Evolutionary conservation across 2,113 vertebrate species (phyloP), one percentile per base, ranked within the genome.

Genomic region (Centropristis striata): DNA sequence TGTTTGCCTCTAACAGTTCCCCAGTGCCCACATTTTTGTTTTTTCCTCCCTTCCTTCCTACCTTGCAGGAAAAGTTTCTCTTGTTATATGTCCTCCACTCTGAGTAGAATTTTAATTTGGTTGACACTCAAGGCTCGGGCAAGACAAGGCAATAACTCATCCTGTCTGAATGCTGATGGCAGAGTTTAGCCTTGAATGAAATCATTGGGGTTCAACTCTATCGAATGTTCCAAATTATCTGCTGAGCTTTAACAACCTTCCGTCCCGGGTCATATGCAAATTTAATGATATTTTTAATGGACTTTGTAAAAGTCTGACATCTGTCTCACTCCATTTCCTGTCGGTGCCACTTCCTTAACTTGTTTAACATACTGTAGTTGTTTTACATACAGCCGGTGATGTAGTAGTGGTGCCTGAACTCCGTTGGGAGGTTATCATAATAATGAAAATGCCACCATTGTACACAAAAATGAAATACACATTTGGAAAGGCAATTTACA

Each of bases 91-190:
- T 79, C 71, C 60, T 54, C 63, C 11, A 1, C 61, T 37, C 59
- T 28, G 75, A 59, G 71, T 58, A 10, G 72, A 79, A 86, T 90
- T 66, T 84, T 72, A 77, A 87, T 90, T 81, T 47, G 36, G 44
- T 71, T 81, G 85, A 60, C 75, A 82, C 66, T 76, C 57, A 32
- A 75, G 68, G 86, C 64, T 70, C 71, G 2, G 65, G 47, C 44
- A 5, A 74, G 81, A 74, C 81, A 23, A 80, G 76, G 71, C 80
- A 44, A 87, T 84, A 84, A 79, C 80, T 92, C 82, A 87, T 84
- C 74, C 75, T 71, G 83, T 83, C 79, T 85, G 85, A 88, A 91
- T 85, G 78, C 84, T 87, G 84, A 88, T 89, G 86, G 69, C 73
- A 55, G 64, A 87, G 44, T 83, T 83, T 71, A 83, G 78, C 87